Conservation (phyloP, 2,888 invertebrate species). For the Nomada goodeniana region DNA sequence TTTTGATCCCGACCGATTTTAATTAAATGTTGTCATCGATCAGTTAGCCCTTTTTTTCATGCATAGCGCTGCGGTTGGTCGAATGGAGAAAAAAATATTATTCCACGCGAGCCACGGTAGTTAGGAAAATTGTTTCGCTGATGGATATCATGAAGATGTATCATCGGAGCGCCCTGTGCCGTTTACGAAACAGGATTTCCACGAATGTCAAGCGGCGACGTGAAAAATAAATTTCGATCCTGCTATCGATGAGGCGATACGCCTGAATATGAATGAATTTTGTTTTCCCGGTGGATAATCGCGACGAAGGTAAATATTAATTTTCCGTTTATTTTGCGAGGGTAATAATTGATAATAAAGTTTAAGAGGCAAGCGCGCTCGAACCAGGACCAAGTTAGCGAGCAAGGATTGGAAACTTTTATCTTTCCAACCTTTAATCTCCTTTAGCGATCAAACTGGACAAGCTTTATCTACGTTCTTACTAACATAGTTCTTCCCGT, state of each 20-base stretch:
- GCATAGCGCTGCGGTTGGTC: not conserved
- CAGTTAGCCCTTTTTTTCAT: not conserved
- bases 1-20: constrained; percentile 3
- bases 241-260: not conserved
- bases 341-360: not conserved
- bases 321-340: too few relatives aligned
- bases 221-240: constrained; percentile 14
- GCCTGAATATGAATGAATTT: not conserved
- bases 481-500: not conserved
- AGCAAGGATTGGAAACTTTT: not conserved
- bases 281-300: not conserved
- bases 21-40: constrained; percentile 21
- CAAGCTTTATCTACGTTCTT: not conserved
- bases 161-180: not conserved
- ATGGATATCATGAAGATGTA: not conserved
- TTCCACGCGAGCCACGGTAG: not conserved
- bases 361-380: not conserved
- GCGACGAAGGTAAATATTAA: not conserved
- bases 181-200: not conserved
- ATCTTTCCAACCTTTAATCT: not conserved
- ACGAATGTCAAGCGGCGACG: constrained; percentile 3
- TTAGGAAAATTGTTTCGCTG: not conserved
- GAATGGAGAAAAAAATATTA: not conserved
- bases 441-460: not conserved
- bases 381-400: not conserved